Conservation (phyloP, 2,888 invertebrate species). For the Drosophila formosana region DNA sequence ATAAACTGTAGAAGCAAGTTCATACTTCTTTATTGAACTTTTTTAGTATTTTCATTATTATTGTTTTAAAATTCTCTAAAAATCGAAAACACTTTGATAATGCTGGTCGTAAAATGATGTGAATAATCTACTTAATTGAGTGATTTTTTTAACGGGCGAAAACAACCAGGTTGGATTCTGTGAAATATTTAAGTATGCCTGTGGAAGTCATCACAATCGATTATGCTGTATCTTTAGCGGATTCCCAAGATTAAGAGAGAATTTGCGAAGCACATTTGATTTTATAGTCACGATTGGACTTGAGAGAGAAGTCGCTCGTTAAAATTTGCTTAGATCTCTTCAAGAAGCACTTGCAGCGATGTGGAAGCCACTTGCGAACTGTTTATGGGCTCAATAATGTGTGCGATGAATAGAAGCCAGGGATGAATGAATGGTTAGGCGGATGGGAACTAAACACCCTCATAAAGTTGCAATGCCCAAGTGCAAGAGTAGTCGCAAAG, state of each 20-base stretch:
- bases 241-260: background rate
- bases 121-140: background rate
- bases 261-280: background rate
- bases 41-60: too few relatives aligned
- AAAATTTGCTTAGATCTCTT: constrained; percentile 1
- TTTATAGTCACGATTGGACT: constrained; percentile 12
- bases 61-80: too few relatives aligned
- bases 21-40: too few relatives aligned
- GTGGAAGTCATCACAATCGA: background rate
- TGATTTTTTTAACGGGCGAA: background rate
- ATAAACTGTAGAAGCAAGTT: too few relatives aligned
- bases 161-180: background rate
- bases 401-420: background rate
- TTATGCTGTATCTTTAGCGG: background rate
- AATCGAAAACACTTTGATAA: too few relatives aligned
- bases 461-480: constrained; percentile 36
- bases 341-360: constrained; percentile 4
- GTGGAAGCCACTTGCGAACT: constrained; percentile 8
- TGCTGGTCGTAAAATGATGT: too few relatives aligned
- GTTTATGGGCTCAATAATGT: constrained; percentile 37
- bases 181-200: background rate
- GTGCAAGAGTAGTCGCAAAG: constrained; percentile 36
- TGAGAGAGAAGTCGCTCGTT: background rate
- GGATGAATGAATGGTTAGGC: background rate
- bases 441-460: constrained; percentile 25